A percentile compares a stretch with the other conserved stretches of the same genome.
Evolutionary conservation across 2,113 vertebrate species (phyloP).

Genomic region (Rhea pennata): DNA sequence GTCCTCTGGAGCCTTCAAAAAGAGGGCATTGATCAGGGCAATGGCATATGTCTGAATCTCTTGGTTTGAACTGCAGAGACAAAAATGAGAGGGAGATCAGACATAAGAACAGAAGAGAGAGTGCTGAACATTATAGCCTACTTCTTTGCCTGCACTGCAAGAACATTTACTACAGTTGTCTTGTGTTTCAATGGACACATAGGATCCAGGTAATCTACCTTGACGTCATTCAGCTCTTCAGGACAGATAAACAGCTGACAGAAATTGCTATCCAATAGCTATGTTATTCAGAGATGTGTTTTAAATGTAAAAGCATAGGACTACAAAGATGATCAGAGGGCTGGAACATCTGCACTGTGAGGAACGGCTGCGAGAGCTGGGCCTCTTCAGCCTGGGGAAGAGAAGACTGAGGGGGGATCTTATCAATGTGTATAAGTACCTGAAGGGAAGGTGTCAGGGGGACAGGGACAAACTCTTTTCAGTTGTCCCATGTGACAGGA

Average conservation of each 20-base stretch:
- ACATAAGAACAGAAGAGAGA: neutral
- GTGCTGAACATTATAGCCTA: neutral
- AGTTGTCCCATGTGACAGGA: no score
- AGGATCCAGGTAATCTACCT: neutral
- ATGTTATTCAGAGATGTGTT: neutral
- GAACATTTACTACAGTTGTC: neutral
- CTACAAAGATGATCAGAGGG: no score
- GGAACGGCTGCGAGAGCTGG: no score
- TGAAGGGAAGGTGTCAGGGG: no score
- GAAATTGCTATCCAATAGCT: neutral
- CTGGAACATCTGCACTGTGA: no score
- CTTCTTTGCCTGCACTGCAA: neutral
- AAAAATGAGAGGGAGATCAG: neutral
- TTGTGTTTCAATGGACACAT: neutral
- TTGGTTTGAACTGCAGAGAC: constrained; percentile 92
- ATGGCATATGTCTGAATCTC: constrained; percentile 99
- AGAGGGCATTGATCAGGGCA: constrained; percentile 97
- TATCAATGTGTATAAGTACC: no score
- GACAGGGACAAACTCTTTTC: no score
- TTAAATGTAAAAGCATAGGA: neutral
- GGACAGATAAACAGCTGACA: neutral
- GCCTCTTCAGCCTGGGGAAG: no score
- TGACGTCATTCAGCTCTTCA: neutral
- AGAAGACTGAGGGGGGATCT: no score
- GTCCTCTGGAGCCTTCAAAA: constrained; percentile 98